phyloP scores from a whole-genome alignment of 2,888 invertebrate genomes.

The Lissonota sp. region DNA sequence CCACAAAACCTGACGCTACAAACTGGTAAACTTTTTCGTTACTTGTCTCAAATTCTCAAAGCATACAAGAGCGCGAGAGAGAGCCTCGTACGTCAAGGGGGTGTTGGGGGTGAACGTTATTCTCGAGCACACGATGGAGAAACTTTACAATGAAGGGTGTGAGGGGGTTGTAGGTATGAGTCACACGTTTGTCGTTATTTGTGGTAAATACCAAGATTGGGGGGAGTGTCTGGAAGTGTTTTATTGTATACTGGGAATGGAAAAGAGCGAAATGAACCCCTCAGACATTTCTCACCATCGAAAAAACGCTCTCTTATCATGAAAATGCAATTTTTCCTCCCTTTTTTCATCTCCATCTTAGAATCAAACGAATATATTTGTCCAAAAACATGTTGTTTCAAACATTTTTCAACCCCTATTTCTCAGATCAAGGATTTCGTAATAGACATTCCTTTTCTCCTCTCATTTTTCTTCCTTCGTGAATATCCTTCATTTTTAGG shows the following conservation, averaged over 20 bases:
- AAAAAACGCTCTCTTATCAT: too few species aligned
- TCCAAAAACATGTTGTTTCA: too few species aligned
- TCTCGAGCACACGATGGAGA: conserved; percentile 13
- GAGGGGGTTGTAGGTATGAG: conserved; percentile 6
- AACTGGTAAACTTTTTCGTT: conserved; percentile 13
- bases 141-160: conserved; percentile 45
- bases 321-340: too few species aligned
- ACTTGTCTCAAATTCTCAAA: neutral
- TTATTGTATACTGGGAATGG: neutral
- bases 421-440: neutral
- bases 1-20: neutral
- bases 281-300: neutral
- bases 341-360: too few species aligned
- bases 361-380: too few species aligned
- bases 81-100: too few species aligned
- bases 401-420: neutral
- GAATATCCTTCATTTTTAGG: too few species aligned
- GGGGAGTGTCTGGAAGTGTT: neutral
- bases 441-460: neutral
- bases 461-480: too few species aligned
- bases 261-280: neutral
- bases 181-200: conserved; percentile 1
- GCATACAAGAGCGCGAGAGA: too few species aligned
- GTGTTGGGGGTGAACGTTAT: conserved; percentile 6
- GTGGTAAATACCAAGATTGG: neutral